Base-by-base conservation (phyloP, 1,140 invertebrate genomes). In the Leptinotarsa texana region DNA sequence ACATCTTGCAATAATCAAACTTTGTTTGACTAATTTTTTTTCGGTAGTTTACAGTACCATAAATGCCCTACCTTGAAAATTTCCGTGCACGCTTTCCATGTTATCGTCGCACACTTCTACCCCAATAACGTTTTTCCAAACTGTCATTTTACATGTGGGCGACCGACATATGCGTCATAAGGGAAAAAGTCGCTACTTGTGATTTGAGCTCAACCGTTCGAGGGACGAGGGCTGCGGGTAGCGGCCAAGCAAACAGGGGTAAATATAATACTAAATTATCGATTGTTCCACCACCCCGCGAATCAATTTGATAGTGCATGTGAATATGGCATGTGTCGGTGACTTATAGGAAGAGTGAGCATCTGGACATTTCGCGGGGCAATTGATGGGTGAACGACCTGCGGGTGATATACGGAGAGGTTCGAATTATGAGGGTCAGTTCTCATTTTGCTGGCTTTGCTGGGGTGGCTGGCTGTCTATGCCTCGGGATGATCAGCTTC, bases 221-320 rank as follows among this genome's bases (percentile, higher is more conserved):
- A 15, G 51, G 15, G n/a, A 57, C 51, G 51, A 57, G n/a, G n/a
- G 51, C 51, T 57, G 51, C 51, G 51, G 51, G 51, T 57, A 57
- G 51, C 51, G 51, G 51, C 15, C 51, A 57, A 15, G n/a, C 51
- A 57, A 18, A 57, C 51, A 57, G 51, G 51, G 51, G 51, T 18
- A 57, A 18, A 57, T 57, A 57, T 57, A 57, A 57, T 57, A 57
- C 51, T 18, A 18, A 57, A 57, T 57, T 57, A 57, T 57, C 13
- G 51, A 57, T 57, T 57, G 51, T 57, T 18, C 51, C 51, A 17
- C 51, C 15, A 57, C 51, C 51, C 51, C 51, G 51, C 51, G 51
- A 57, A 57, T 57, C 51, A 57, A 57, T 57, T 57, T 57, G 51
- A 57, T 57, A 57, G 51, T 57, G 51, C 51, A 57, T 57, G 51